phyloP scores from a whole-genome alignment of 1,140 invertebrate species.

The Drosophila nannoptera region DNA sequence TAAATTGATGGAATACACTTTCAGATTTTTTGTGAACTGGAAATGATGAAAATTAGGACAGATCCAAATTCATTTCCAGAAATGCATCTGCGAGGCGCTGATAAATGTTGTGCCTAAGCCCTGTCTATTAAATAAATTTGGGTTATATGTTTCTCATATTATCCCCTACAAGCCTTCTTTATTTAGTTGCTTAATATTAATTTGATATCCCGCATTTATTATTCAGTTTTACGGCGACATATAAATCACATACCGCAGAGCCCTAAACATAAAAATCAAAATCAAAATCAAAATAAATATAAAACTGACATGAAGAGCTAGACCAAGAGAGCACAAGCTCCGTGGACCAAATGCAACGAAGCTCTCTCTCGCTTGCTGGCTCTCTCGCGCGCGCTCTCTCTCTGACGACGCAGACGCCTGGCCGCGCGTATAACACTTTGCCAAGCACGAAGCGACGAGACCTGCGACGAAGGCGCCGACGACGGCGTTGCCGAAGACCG shows the following conservation, averaged over 20 bases:
- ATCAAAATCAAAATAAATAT: constrained; percentile 37
- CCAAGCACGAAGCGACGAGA: constrained; percentile 25
- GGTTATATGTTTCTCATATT: constrained; percentile 5
- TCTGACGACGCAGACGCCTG: background rate
- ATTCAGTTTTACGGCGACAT: constrained; percentile 42
- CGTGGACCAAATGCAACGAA: background rate
- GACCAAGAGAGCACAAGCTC: constrained; percentile 8
- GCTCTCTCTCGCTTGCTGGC: background rate
- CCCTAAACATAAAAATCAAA: constrained; percentile 51
- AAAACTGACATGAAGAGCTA: constrained; percentile 24
- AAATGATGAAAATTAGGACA: too few species aligned
- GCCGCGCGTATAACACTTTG: constrained; percentile 31
- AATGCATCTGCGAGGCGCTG: too few species aligned
- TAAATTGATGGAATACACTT: constrained; percentile 2
- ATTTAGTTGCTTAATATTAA: constrained; percentile 45
- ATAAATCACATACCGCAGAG: constrained; percentile 58
- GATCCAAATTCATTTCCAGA: too few species aligned
- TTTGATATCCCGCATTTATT: constrained; percentile 48
- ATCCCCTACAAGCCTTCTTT: background rate
- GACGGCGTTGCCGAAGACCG: background rate
- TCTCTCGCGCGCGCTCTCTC: background rate
- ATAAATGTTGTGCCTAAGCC: background rate
- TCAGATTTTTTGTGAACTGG: background rate
- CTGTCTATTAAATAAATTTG: constrained; percentile 1
- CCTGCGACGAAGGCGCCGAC: constrained; percentile 8